Evolutionary conservation across 92 coral and sea anemone species (phyloP), one percentile per base, ranked within the genome.

Genomic region (Anthopleura xanthogrammica): DNA sequence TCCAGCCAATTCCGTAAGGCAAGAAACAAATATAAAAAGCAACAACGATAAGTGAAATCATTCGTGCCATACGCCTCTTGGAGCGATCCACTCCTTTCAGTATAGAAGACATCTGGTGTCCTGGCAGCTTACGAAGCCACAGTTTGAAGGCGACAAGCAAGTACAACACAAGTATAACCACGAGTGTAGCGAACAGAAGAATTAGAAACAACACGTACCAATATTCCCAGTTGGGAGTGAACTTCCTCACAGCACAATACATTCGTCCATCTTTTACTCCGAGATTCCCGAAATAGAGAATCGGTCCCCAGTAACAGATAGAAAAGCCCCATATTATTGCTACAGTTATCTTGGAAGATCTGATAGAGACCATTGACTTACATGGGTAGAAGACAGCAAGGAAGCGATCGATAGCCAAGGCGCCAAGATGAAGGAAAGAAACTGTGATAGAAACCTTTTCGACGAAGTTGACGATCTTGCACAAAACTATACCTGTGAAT

Each of bases 101-200:
- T 3, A 77, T 76, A 17, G 70, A 75, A 41, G 52, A 72, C 42
- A 85, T 86, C 77, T 86, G 89, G 75, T 86, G 75, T 40, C 89
- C 89, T 8, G 89, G 89, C 29, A 86, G 75, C 64, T 60, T 74
- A 14, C 89, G 89, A 7, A 86, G 81, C 89, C 89, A 86, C 40
- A 86, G 81, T 57, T 86, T 86, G 22, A 66, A 75, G 13, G 89
- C 82, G 17, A 86, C 81, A 36, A 86, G 80, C n/a, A 86, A 54
- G 65, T 86, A 86, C 65, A 86, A 54, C 29, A 86, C 41, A 12
- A 82, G 55, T 17, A 86, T 86, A 5, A 60, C 85, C 13, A 86
- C 42, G 52, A 86, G 60, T 17, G n/a, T 75, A 20, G 42, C 50
- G 68, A 86, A 68, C 19, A 86, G 9, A 10, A 80, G 70, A 43